These are phyloP conservation scores for Smutsia gigantea DNA, from an alignment of 2,797 vertebrate genomes.

Conservation along the genomic window DNA sequence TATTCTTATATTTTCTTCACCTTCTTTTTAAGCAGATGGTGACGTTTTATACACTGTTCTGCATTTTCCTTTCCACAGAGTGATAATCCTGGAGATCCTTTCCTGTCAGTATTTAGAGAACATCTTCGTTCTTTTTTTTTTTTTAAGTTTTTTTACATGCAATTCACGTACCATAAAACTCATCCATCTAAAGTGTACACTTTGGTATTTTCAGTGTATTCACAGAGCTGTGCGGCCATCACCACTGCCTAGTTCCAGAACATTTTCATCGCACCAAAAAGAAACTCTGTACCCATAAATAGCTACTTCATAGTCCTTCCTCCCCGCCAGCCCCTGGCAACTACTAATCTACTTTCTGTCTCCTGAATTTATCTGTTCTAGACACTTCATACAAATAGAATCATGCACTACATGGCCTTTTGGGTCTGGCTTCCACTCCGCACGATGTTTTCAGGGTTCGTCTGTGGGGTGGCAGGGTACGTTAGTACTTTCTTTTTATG, in stretches of 20 bases:
- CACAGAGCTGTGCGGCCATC: not conserved
- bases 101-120: not conserved
- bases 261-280: not conserved
- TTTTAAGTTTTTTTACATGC: not conserved
- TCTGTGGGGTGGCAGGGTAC: fast-evolving
- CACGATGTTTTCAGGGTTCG: not conserved
- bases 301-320: not conserved
- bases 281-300: not conserved
- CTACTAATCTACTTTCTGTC: not conserved
- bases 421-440: not conserved
- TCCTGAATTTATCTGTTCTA: not conserved
- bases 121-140: not conserved
- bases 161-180: not conserved
- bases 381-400: not conserved
- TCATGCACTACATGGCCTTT: no score
- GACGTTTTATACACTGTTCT: not conserved
- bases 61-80: not conserved
- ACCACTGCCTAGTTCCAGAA: not conserved
- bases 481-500: not conserved
- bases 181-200: not conserved
- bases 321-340: not conserved
- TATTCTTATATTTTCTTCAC: not conserved
- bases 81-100: not conserved
- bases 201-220: not conserved
- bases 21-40: not conserved